Conservation (phyloP, 2,888 invertebrate genomes). For the Catocala fraxini region DNA sequence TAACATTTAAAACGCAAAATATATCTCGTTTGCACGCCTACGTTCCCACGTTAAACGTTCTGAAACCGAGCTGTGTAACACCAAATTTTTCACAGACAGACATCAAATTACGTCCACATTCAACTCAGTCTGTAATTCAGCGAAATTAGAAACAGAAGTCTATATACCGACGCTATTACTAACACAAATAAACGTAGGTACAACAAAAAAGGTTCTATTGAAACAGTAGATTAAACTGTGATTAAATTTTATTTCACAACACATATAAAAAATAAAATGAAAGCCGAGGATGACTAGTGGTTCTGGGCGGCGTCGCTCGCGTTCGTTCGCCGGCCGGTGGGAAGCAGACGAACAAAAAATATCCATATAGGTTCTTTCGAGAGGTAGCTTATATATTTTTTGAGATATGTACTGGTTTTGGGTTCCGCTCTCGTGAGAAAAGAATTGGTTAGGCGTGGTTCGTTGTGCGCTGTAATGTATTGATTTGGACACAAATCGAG, state of each 20-base stretch:
- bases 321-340: slow-evolving; percentile 46
- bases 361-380: slow-evolving; percentile 62
- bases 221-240: slow-evolving; percentile 82
- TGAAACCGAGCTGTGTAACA: slow-evolving; percentile 4
- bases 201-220: slow-evolving; percentile 70
- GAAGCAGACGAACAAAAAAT: slow-evolving; percentile 62
- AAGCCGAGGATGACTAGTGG: slow-evolving; percentile 70
- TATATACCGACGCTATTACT: slow-evolving; percentile 43
- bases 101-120: slow-evolving; percentile 10
- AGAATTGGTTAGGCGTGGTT: not conserved
- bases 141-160: slow-evolving; percentile 38
- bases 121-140: slow-evolving; percentile 17
- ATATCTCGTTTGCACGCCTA: too few species aligned
- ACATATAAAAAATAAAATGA: slow-evolving; percentile 62
- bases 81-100: slow-evolving; percentile 13
- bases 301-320: slow-evolving; percentile 64
- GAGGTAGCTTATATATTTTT: slow-evolving; percentile 56
- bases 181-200: slow-evolving; percentile 48
- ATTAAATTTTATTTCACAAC: slow-evolving; percentile 77
- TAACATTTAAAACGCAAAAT: too few species aligned
- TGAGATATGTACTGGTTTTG: slow-evolving; percentile 29
- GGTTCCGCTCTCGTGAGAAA: slow-evolving; percentile 27
- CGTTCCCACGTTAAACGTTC: slow-evolving; percentile 6
- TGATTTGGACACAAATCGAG: not conserved
- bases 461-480: not conserved